Evolutionary conservation across 2,888 invertebrate genomes (phyloP).

Genomic region (Cheilosia variabilis): DNA sequence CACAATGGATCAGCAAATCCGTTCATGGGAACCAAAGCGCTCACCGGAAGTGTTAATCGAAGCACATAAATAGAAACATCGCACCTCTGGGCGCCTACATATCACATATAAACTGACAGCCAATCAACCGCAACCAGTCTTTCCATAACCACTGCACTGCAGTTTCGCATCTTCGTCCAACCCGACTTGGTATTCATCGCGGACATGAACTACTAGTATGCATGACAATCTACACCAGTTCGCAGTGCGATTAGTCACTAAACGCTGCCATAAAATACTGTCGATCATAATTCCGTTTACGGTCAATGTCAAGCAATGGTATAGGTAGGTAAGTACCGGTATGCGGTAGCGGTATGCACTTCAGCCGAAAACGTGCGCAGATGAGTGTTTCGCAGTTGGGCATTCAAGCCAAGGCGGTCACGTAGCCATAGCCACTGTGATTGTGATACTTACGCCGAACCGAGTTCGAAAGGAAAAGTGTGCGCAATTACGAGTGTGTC

Average conservation of each 20-base stretch:
- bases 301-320: constrained; percentile 58
- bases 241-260: constrained; percentile 54
- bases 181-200: constrained; percentile 30
- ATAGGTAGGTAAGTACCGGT: background rate
- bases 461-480: constrained; percentile 59
- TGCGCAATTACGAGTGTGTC: constrained; percentile 44
- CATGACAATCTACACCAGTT: constrained; percentile 44
- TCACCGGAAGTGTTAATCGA: constrained; percentile 53
- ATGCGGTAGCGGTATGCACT: background rate
- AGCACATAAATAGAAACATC: constrained; percentile 30
- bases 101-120: constrained; percentile 38
- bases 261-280: constrained; percentile 13
- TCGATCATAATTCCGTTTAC: constrained; percentile 60
- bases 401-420: constrained; percentile 54
- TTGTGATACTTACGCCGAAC: constrained; percentile 21
- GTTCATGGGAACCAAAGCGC: constrained; percentile 6
- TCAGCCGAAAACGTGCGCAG: constrained; percentile 49
- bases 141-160: constrained; percentile 15
- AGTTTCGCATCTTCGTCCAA: background rate
- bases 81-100: constrained; percentile 46
- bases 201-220: constrained; percentile 22
- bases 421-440: constrained; percentile 28
- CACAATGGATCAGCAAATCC: background rate
- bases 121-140: constrained; percentile 37
- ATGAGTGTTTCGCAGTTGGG: constrained; percentile 50